phyloP scores from a whole-genome alignment of 2,797 vertebrate species.

The Clamator glandarius region DNA sequence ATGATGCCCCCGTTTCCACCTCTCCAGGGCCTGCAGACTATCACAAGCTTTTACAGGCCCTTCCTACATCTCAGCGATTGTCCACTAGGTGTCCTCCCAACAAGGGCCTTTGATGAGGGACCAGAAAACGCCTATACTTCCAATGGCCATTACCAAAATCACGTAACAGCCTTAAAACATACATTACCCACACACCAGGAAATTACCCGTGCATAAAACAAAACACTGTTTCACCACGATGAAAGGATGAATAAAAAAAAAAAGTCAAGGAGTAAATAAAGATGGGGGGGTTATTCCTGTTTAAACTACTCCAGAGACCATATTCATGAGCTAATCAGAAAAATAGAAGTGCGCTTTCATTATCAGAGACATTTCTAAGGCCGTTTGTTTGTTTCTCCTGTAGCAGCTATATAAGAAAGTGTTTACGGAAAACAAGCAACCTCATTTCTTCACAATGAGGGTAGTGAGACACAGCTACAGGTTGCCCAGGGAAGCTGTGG shows the following conservation, averaged over 20 bases:
- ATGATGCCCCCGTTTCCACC: rapidly evolving
- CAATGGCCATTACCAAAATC: not conserved
- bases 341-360: not conserved
- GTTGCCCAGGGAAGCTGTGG: too few species aligned
- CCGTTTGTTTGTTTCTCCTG: not conserved
- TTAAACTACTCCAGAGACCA: not conserved
- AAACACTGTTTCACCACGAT: not conserved
- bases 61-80: not conserved
- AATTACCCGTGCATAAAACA: not conserved
- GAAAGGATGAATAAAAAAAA: not conserved
- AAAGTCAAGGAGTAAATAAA: not conserved
- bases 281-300: not conserved
- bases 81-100: not conserved
- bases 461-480: too few species aligned
- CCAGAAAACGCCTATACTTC: not conserved
- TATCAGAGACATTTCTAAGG: not conserved
- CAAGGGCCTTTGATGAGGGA: not conserved
- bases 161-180: not conserved
- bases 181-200: too few species aligned
- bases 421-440: not conserved
- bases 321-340: not conserved
- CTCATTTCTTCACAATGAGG: not conserved
- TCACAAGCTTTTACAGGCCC: rapidly evolving
- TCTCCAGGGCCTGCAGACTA: not conserved
- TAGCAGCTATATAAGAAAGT: not conserved